Evolutionary conservation across 2,888 invertebrate genomes (phyloP).

Genomic region (Tortricodes alternella): DNA sequence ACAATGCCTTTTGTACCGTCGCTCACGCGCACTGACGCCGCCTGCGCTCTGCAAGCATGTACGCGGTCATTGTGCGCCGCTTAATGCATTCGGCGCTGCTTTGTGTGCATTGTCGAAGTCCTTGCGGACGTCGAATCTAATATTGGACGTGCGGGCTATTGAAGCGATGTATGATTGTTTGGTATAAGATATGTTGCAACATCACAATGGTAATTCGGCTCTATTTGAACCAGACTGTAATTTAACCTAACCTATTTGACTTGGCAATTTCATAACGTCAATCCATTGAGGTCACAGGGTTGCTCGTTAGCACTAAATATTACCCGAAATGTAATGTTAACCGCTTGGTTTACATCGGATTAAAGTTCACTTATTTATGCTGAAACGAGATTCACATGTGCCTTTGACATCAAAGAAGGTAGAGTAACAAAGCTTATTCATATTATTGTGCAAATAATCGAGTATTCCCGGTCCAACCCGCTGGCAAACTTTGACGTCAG

Average conservation of each 20-base stretch:
- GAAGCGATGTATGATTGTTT: slow-evolving; percentile 45
- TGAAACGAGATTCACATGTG: not conserved
- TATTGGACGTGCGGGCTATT: slow-evolving; percentile 54
- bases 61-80: slow-evolving; percentile 54
- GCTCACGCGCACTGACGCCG: slow-evolving; percentile 58
- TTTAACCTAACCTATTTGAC: slow-evolving; percentile 30
- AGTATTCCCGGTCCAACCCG: slow-evolving; percentile 34
- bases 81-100: slow-evolving; percentile 62
- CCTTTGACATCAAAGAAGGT: slow-evolving; percentile 23
- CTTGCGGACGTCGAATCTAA: slow-evolving; percentile 52
- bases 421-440: slow-evolving; percentile 8
- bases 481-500: slow-evolving; percentile 36
- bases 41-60: slow-evolving; percentile 30
- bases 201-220: slow-evolving; percentile 12
- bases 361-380: not conserved
- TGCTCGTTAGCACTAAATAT: too few species aligned
- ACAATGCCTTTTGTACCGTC: slow-evolving; percentile 76
- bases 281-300: too few species aligned
- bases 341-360: too few species aligned
- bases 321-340: too few species aligned
- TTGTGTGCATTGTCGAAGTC: slow-evolving; percentile 56
- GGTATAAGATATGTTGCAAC: slow-evolving; percentile 38
- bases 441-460: slow-evolving; percentile 38
- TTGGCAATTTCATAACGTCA: not conserved
- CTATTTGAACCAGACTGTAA: not conserved